Evolutionary conservation across 2,888 invertebrate species (phyloP), one percentile per base, ranked within the genome.

Genomic region (Spialia ferax): DNA sequence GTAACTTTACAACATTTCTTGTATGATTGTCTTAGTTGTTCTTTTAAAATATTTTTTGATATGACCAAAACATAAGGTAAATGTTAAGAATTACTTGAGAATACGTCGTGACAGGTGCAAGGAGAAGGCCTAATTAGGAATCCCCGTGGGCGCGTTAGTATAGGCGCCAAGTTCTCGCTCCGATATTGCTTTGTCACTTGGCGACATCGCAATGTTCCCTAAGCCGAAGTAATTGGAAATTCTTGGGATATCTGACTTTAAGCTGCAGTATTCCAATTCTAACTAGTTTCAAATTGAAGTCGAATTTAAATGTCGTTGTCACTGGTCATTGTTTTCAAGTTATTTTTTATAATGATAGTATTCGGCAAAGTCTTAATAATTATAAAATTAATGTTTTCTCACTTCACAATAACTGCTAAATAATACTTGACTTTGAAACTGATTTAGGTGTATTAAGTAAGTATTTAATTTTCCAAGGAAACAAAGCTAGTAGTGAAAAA

Each of bases 171-270:
- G 26, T 54, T 54, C 15, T n/a, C 26, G 54, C 23, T 52, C 22
- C 52, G 91, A 92, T 92, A 93, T 93, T 93, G 92, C 91, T 91
- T 90, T 93, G 93, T 93, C 93, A 92, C 91, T 91, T 86, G 89
- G 86, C 88, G 88, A 91, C 90, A 86, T 89, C 85, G 88, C 84
- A 82, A 87, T 87, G 66, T 54, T 83, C 85, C 83, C 89, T 92
- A 91, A 93, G 90, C 89, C 88, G 87, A 87, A 92, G 91, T 93
- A 92, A 93, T 93, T 93, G 92, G 91, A 93, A 93, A 93, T 93
- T 90, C 89, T 91, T 92, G 90, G 91, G 93, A 92, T 91, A 90
- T 89, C 26, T 15, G 45, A 67, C 67, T 61, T 56, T 56, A 62
- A 67, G 35, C 61, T 57, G 50, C 63, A 63, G 10, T 48, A 20